Conservation (phyloP, 2,113 vertebrate genomes). For the Lophius piscatorius region DNA sequence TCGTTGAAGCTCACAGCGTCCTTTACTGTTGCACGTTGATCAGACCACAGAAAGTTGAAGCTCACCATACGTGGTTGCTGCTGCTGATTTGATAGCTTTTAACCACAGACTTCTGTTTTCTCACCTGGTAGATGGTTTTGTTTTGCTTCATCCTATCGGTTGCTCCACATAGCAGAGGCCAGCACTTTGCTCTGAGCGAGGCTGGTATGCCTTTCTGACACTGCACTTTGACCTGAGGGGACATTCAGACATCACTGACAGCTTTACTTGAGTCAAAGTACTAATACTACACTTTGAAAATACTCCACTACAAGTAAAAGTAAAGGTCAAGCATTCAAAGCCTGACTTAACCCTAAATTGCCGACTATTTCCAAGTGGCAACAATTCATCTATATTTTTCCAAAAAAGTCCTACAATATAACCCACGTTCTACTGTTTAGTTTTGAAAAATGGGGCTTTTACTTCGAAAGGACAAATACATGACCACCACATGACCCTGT, state of each 20-base stretch:
- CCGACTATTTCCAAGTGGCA: too few species aligned
- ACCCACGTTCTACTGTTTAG: too few species aligned
- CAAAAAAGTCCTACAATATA: too few species aligned
- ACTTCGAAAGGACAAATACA: too few species aligned
- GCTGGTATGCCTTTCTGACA: conserved; percentile 90
- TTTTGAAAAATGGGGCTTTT: too few species aligned
- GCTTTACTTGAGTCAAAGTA: too few species aligned
- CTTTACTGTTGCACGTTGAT: neutral
- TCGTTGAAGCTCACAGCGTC: neutral
- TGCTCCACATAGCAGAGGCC: conserved; percentile 87
- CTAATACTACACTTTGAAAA: too few species aligned
- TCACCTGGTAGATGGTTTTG: conserved; percentile 77
- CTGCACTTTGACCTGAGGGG: conserved; percentile 82
- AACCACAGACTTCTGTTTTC: conserved; percentile 10
- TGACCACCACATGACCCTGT: too few species aligned
- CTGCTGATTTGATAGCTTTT: neutral
- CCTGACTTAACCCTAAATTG: too few species aligned
- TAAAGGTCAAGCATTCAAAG: too few species aligned
- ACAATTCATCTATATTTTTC: too few species aligned
- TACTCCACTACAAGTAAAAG: too few species aligned
- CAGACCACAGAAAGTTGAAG: neutral
- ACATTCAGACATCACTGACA: neutral
- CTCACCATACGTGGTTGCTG: neutral
- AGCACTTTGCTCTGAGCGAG: conserved; percentile 85
- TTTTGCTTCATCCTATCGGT: conserved; percentile 73